These are phyloP conservation scores for Drosophila funebris DNA, from an alignment of 1,140 invertebrate species.

Conservation along the genomic window DNA sequence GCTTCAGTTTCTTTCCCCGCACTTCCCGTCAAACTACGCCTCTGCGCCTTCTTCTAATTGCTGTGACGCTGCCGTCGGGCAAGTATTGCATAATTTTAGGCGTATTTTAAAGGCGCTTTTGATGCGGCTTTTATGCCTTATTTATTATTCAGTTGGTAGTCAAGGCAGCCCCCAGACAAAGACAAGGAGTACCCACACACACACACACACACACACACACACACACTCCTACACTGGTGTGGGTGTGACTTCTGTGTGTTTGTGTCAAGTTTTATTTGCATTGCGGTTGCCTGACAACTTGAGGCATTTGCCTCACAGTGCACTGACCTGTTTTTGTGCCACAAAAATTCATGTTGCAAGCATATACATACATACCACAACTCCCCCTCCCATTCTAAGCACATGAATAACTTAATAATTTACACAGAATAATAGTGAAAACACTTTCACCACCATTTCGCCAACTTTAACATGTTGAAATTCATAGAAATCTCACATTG, in stretches of 20 bases:
- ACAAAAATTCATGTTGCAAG: constrained; percentile 33
- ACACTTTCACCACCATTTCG: background rate
- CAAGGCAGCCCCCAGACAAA: constrained; percentile 21
- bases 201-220: background rate
- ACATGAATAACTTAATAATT: constrained; percentile 45
- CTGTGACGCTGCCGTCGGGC: constrained; percentile 44
- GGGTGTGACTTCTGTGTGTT: constrained; percentile 4
- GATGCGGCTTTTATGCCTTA: constrained; percentile 79
- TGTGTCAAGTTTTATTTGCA: constrained; percentile 48
- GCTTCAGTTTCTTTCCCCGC: background rate
- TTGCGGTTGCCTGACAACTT: constrained; percentile 53
- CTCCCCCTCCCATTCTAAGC: background rate
- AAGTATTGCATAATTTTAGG: constrained; percentile 73
- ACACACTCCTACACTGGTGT: background rate
- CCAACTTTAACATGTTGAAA: no score
- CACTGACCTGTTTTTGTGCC: constrained; percentile 63
- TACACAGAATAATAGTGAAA: background rate
- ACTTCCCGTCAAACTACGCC: no score
- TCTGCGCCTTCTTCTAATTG: constrained; percentile 64
- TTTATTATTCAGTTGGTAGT: constrained; percentile 72
- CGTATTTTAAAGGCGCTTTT: constrained; percentile 70
- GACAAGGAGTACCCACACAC: background rate
- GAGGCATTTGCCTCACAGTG: constrained; percentile 63
- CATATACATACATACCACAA: background rate
- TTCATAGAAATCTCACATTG: no score